Evolutionary conservation across 2,797 vertebrate species (phyloP).

Genomic region (Danio choprae): DNA sequence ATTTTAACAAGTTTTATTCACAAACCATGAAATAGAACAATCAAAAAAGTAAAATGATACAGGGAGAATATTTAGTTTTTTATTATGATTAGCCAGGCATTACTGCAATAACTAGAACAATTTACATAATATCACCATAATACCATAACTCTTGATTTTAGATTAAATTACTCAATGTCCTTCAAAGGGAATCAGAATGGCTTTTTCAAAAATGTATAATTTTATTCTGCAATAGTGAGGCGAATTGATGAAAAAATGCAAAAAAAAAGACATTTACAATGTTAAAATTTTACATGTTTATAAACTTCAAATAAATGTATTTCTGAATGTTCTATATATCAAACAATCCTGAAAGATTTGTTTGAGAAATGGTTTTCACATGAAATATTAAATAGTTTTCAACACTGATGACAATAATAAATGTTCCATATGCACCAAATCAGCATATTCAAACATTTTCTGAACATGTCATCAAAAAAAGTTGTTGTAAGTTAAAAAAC

Average conservation of each 20-base stretch:
- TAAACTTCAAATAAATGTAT: too few species aligned
- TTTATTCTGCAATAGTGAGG: neutral
- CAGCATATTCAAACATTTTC: neutral
- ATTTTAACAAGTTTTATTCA: neutral
- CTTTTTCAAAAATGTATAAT: neutral
- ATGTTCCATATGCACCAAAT: neutral
- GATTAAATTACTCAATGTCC: neutral
- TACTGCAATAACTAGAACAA: neutral
- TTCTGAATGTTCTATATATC: neutral
- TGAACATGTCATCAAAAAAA: neutral
- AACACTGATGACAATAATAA: neutral
- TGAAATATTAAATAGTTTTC: neutral
- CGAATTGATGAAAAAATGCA: neutral
- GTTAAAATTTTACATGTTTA: neutral
- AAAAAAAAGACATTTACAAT: constrained; percentile 1
- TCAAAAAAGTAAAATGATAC: neutral
- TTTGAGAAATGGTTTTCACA: neutral
- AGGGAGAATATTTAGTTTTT: neutral
- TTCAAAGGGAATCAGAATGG: neutral
- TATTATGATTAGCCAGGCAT: neutral
- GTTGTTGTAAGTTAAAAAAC: too few species aligned
- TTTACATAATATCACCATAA: neutral
- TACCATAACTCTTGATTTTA: neutral
- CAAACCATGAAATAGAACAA: neutral
- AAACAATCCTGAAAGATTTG: neutral